These are phyloP conservation scores for Wiebesia pumilae DNA, from an alignment of 1,140 invertebrate species.

Conservation along the genomic window DNA sequence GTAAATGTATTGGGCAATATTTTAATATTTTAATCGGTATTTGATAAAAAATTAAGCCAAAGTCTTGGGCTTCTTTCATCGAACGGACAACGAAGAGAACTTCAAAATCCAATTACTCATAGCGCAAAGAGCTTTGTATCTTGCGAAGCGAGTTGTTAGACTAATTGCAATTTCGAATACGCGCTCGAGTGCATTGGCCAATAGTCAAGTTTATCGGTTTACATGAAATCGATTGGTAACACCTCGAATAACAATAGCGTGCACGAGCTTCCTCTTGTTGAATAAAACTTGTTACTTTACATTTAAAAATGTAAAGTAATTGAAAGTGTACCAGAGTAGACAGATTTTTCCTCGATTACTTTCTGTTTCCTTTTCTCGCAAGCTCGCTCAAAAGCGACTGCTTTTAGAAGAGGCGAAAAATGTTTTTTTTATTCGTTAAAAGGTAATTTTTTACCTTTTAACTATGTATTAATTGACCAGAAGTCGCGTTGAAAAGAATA, in stretches of 20 bases:
- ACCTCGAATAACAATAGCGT: constrained; percentile 21
- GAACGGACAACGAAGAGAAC: constrained; percentile 14
- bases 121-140: constrained; percentile 49
- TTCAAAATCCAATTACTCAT: constrained; percentile 48
- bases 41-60: constrained; percentile 4
- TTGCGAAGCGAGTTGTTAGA: constrained; percentile 37
- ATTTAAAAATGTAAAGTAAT: constrained; percentile 19
- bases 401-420: background rate
- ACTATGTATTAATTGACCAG: no score
- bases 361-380: background rate
- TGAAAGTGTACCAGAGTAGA: background rate
- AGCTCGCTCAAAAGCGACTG: no score
- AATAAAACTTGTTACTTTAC: constrained; percentile 24
- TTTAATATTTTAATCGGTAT: background rate
- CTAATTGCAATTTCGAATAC: constrained; percentile 53
- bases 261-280: background rate
- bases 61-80: background rate
- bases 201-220: constrained; percentile 48
- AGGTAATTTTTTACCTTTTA: no score
- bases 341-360: background rate
- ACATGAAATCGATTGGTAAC: constrained; percentile 44
- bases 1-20: background rate
- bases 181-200: constrained; percentile 39
- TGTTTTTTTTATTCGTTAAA: background rate
- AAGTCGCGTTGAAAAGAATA: no score